Evolutionary conservation across 2,113 vertebrate species (phyloP).

Genomic region (Climacteris rufus): DNA sequence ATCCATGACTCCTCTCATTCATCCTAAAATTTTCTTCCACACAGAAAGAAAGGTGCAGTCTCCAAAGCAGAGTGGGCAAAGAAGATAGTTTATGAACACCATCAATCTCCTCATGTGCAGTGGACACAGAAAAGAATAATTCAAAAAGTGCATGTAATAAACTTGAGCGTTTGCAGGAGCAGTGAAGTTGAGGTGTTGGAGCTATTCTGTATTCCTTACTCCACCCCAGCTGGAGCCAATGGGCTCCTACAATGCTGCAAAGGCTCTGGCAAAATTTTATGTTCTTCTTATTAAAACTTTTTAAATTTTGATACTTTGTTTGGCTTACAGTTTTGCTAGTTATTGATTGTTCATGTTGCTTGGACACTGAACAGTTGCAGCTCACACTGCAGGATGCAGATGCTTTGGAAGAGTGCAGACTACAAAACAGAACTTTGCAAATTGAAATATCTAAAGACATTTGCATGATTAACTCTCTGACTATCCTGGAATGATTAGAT

Average conservation of each 20-base stretch:
- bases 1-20: neutral
- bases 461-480: slow-evolving; percentile 37
- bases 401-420: neutral
- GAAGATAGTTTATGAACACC: neutral
- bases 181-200: neutral
- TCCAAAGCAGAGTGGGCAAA: neutral
- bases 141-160: accelerated
- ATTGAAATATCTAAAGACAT: neutral
- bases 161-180: accelerated
- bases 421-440: neutral
- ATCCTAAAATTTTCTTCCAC: neutral
- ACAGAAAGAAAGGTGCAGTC: neutral
- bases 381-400: neutral
- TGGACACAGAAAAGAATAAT: neutral
- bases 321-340: neutral
- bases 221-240: neutral
- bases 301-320: neutral
- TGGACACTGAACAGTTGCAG: neutral
- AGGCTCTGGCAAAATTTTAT: neutral
- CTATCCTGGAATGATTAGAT: slow-evolving; percentile 50
- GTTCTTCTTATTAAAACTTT: neutral
- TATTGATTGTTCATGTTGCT: neutral
- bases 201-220: accelerated
- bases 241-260: neutral
- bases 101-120: neutral